These are phyloP conservation scores for Nomada goodeniana DNA, from an alignment of 2,888 invertebrate genomes.

Conservation along the genomic window DNA sequence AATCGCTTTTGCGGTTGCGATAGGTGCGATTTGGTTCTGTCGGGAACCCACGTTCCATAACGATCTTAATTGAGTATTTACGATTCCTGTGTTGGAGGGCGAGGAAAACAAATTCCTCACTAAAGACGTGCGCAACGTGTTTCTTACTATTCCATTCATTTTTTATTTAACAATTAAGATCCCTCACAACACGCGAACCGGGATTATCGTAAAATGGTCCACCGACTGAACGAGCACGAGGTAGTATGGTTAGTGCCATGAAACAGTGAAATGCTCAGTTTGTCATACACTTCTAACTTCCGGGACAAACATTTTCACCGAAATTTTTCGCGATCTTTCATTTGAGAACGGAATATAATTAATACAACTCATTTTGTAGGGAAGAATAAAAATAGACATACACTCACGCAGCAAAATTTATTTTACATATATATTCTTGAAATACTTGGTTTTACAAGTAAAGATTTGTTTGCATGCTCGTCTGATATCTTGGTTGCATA, in stretches of 20 bases:
- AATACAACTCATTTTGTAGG: no score
- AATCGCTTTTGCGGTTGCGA: constrained; percentile 81
- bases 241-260: constrained; percentile 24
- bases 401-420: no score
- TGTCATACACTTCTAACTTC: neutral
- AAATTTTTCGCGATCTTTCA: neutral
- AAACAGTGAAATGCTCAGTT: neutral
- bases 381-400: neutral
- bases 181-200: neutral
- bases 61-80: constrained; percentile 89
- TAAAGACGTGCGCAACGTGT: constrained; percentile 85
- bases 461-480: no score
- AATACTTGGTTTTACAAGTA: no score
- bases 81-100: constrained; percentile 83
- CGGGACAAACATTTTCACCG: neutral
- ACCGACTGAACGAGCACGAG: neutral
- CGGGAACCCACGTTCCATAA: constrained; percentile 90
- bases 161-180: constrained; percentile 73
- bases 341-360: no score
- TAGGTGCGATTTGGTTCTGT: constrained; percentile 75
- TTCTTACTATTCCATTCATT: constrained; percentile 90
- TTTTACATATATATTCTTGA: no score
- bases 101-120: constrained; percentile 82
- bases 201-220: constrained; percentile 25
- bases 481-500: neutral